Base-by-base conservation (phyloP, 1,140 invertebrate species). In the Ephestia elutella region DNA sequence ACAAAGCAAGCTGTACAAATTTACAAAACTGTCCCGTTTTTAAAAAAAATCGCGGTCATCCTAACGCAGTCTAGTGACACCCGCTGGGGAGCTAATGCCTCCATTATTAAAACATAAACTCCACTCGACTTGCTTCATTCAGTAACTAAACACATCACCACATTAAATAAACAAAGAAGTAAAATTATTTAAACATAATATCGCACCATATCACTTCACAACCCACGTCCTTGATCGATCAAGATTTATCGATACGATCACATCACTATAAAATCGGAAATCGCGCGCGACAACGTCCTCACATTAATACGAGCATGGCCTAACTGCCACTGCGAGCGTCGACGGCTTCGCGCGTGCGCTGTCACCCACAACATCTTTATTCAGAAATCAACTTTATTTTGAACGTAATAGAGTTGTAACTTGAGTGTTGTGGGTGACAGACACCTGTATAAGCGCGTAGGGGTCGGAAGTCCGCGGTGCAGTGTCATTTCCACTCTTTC, bases 401-500 rank as follows among this genome's bases (percentile, higher is more conserved):
- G n/a, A n/a, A 35, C 8, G 17, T 0, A 49, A 54, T 65, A 79
- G 54, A 53, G 68, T 54, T 28, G 28, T 50, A 50, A 66, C 68
- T 70, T 7, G 9, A 44, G 8, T 35, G 56, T 28, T 35, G 7
- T 5, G 13, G 7, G n/a, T n/a, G 18, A 69, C 74, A 72, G 78
- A 80, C 83, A 86, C 83, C 83, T 86, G 83, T 86, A 81, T 70
- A 79, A 77, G 63, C 56, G 71, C 73, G 38, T 44, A 44, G 73
- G 71, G 80, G 76, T 81, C 79, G 84, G 80, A 85, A 85, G 84
- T 82, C 71, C 70, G 72, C 70, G 79, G 78, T 87, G 82, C 84
- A 87, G 76, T 85, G 83, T 86, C 80, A 84, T 81, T 85, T 79
- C 82, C 80, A 83, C 80, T 79, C 71, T 75, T 77, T 77, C 77